Conservation (phyloP, 2,797 vertebrate species). For the Poeciliopsis paucimaculata region DNA sequence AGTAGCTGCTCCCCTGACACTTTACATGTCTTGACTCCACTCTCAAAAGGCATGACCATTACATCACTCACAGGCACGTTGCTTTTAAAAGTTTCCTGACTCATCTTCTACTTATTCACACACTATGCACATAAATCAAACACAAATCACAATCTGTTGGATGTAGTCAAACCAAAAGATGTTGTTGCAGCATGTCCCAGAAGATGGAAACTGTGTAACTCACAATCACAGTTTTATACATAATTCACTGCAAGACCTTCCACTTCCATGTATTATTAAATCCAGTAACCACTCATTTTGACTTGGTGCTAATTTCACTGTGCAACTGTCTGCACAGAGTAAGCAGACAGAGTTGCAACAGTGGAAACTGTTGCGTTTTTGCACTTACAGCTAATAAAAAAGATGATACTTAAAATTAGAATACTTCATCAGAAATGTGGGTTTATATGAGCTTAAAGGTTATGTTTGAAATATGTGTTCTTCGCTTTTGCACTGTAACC, state of each 20-base stretch:
- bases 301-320: slow-evolving; percentile 23
- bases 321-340: neutral
- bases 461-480: slow-evolving; percentile 37
- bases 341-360: too few species aligned
- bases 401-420: neutral
- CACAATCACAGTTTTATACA: slow-evolving; percentile 60
- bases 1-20: slow-evolving; percentile 25
- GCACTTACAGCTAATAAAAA: neutral
- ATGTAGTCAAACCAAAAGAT: slow-evolving; percentile 40
- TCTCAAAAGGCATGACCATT: slow-evolving; percentile 30
- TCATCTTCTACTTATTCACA: slow-evolving; percentile 47
- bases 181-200: slow-evolving; percentile 64
- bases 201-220: slow-evolving; percentile 61
- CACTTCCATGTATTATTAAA: slow-evolving; percentile 73
- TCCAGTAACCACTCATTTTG: slow-evolving; percentile 65
- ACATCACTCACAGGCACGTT: slow-evolving; percentile 26
- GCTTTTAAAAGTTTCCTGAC: slow-evolving; percentile 47
- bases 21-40: slow-evolving; percentile 22
- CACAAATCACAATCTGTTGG: slow-evolving; percentile 22
- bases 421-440: neutral
- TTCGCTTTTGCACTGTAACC: neutral
- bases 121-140: slow-evolving; percentile 51
- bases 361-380: neutral
- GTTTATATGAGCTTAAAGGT: slow-evolving; percentile 1
- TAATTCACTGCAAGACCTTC: slow-evolving; percentile 66